Conservation (phyloP, 2,797 vertebrate genomes). For the Cheirogaleus major region DNA sequence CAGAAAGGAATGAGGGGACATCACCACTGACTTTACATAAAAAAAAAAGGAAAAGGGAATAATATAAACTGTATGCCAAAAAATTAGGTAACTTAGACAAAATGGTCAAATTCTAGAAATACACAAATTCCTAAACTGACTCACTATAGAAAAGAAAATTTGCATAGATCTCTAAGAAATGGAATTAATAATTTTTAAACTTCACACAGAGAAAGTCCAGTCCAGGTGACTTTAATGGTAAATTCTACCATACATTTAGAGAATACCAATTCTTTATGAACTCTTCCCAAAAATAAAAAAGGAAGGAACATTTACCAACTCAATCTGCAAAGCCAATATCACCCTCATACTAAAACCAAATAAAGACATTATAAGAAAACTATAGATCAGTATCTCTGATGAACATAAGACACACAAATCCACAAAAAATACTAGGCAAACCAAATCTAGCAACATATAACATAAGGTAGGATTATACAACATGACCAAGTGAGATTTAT, state of each 20-base stretch:
- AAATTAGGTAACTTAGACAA: not conserved
- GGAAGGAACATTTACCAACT: not conserved
- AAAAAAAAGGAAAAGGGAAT: not conserved
- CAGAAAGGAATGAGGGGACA: not conserved
- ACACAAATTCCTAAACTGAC: constrained; percentile 6
- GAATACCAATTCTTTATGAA: constrained; percentile 7
- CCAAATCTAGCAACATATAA: not conserved
- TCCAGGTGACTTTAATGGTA: not conserved
- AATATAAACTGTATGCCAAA: not conserved
- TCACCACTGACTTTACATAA: not conserved
- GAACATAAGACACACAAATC: not conserved
- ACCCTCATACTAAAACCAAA: not conserved
- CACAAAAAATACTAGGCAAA: constrained; percentile 32
- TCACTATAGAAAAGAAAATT: constrained; percentile 26
- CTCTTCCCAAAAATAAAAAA: not conserved
- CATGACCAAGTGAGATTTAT: not conserved
- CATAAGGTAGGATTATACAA: not conserved
- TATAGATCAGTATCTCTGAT: not conserved
- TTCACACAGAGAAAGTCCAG: not conserved
- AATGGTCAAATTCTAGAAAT: constrained; percentile 3
- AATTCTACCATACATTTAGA: constrained; percentile 11
- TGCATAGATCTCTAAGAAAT: not conserved
- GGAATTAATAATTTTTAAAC: constrained; percentile 23
- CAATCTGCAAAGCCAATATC: not conserved
- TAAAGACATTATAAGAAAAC: not conserved